Percentiles rank a stretch among this genome's conserved stretches.
phyloP scores from a whole-genome alignment of 1,140 invertebrate genomes.

The Muscidifurax raptorellus region DNA sequence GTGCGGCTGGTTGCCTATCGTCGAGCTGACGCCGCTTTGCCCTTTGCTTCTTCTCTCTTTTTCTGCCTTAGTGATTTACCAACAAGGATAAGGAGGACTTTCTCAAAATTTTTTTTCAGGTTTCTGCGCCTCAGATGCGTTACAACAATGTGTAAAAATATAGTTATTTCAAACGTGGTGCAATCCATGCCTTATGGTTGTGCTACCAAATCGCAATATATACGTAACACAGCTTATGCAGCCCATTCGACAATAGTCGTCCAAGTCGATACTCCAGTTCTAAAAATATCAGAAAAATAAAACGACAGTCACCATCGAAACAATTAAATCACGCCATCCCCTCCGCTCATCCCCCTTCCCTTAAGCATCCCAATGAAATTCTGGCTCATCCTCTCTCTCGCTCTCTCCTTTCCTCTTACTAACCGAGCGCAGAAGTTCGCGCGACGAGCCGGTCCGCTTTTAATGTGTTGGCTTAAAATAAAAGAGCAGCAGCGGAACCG shows the following conservation, averaged over 20 bases:
- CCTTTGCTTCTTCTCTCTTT: not conserved
- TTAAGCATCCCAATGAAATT: not conserved
- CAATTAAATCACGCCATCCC: not conserved
- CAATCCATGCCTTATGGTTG: too few relatives aligned
- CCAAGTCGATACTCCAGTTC: not conserved
- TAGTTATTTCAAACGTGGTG: too few relatives aligned
- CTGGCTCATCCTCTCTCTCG: not conserved
- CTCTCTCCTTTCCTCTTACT: not conserved
- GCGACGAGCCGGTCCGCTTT: conserved; percentile 42
- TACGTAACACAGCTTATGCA: too few relatives aligned
- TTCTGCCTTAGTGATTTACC: not conserved
- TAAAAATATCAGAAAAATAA: not conserved
- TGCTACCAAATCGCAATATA: too few relatives aligned
- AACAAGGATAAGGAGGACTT: not conserved
- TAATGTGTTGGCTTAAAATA: conserved; percentile 63
- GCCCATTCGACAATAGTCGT: too few relatives aligned
- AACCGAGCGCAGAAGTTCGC: not conserved
- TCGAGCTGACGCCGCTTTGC: not conserved
- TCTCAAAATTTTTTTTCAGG: not conserved
- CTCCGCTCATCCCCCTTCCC: not conserved
- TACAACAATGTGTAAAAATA: too few relatives aligned
- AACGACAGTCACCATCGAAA: not conserved
- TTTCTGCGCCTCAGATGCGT: too few relatives aligned
- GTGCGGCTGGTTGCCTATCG: not conserved
- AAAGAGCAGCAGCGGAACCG: conserved; percentile 58